A percentile compares a stretch with the other conserved stretches of the same genome.
These are phyloP conservation scores for Drosophila equinoxialis DNA, from an alignment of 1,140 invertebrate species.

Conservation along the genomic window DNA sequence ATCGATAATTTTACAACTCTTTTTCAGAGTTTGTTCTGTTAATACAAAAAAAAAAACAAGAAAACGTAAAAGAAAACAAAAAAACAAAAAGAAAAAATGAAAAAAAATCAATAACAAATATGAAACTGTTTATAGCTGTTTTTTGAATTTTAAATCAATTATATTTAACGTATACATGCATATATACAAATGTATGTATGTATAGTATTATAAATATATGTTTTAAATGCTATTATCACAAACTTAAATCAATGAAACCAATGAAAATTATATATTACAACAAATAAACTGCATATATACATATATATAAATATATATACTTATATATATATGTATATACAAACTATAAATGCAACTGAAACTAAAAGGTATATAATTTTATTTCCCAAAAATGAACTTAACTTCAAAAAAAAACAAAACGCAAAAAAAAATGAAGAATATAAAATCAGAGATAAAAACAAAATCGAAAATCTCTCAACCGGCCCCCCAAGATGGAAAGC, in stretches of 20 bases:
- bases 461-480: not conserved
- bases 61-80: constrained; percentile 21
- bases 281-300: constrained; percentile 64
- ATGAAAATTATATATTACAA: constrained; percentile 62
- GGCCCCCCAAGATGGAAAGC: constrained; percentile 23
- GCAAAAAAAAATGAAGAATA: constrained; percentile 48
- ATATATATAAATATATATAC: constrained; percentile 47
- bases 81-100: not conserved
- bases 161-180: constrained; percentile 57
- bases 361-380: constrained; percentile 64
- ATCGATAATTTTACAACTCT: constrained; percentile 64
- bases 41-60: constrained; percentile 20
- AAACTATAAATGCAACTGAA: constrained; percentile 61
- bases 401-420: constrained; percentile 55
- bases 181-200: constrained; percentile 44
- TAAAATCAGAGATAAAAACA: constrained; percentile 32
- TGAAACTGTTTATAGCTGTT: constrained; percentile 79
- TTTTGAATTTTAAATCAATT: constrained; percentile 79
- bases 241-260: constrained; percentile 53
- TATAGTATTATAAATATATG: constrained; percentile 48
- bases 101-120: not conserved
- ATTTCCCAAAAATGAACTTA: constrained; percentile 65
- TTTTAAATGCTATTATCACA: constrained; percentile 73
- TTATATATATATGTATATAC: constrained; percentile 43
- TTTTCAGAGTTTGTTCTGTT: constrained; percentile 67